Evolutionary conservation across 2,797 vertebrate species (phyloP).

Genomic region (Pterois miles): DNA sequence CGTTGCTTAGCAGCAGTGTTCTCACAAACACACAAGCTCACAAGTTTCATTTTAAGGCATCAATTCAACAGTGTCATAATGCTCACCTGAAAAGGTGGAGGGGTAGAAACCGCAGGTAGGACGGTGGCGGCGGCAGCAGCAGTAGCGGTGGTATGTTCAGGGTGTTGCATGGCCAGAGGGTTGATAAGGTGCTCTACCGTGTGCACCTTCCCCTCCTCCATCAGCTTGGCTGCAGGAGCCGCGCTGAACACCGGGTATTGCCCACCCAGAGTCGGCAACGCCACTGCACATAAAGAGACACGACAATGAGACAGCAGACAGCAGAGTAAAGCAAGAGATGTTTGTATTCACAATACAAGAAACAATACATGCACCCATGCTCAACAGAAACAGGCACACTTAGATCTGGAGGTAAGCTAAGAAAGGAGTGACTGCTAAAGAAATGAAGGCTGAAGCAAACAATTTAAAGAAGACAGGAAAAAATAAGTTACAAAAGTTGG

Average conservation of each 20-base stretch:
- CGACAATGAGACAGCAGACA: constrained; percentile 34
- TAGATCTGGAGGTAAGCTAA: constrained; percentile 3
- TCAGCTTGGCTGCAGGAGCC: constrained; percentile 88
- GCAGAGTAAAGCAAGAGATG: neutral
- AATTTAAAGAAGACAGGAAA: constrained; percentile 27
- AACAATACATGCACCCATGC: constrained; percentile 30
- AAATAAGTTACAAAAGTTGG: constrained; percentile 59
- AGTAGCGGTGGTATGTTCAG: constrained; percentile 84
- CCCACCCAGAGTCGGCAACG: constrained; percentile 88
- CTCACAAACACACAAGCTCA: too few relatives aligned
- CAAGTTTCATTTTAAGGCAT: neutral
- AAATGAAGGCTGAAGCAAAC: constrained; percentile 11
- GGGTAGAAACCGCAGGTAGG: constrained; percentile 93
- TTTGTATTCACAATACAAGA: neutral
- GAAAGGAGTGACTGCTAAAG: constrained; percentile 1
- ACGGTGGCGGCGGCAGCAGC: constrained; percentile 77
- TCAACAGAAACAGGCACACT: constrained; percentile 31
- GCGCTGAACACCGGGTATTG: constrained; percentile 96
- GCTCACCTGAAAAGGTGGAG: constrained; percentile 95
- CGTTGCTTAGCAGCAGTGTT: too few relatives aligned
- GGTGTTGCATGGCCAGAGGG: constrained; percentile 92
- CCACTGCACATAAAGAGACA: constrained; percentile 84
- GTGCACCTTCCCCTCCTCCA: constrained; percentile 97
- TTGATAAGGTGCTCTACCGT: constrained; percentile 95
- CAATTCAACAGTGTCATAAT: neutral